phyloP scores from a whole-genome alignment of 2,113 vertebrate genomes.

The Blennius ocellaris region DNA sequence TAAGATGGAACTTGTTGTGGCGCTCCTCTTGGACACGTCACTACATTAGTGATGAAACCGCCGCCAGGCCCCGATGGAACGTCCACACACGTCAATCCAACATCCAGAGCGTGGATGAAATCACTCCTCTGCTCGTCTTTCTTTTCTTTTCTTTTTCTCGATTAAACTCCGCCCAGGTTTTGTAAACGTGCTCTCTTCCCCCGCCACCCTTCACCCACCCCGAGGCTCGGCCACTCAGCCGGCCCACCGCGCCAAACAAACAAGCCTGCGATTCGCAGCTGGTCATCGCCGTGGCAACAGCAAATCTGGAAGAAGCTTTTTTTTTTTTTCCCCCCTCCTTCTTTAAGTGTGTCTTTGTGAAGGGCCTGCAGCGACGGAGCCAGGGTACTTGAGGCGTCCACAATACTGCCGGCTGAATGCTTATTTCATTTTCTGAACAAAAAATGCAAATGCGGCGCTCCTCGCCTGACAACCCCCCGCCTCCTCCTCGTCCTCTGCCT shows the following conservation, averaged over 20 bases:
- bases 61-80: too few relatives aligned
- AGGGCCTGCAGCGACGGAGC: slow-evolving; percentile 67
- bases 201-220: slow-evolving; percentile 45
- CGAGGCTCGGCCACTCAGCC: slow-evolving; percentile 48
- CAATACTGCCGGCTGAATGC: slow-evolving; percentile 80
- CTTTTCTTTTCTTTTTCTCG: not conserved
- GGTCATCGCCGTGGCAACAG: slow-evolving; percentile 82
- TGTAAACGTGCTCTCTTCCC: slow-evolving; percentile 47
- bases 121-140: too few relatives aligned
- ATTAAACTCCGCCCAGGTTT: slow-evolving; percentile 35
- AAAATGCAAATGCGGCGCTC: slow-evolving; percentile 76
- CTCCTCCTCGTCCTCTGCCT: not conserved
- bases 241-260: slow-evolving; percentile 75
- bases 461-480: not conserved
- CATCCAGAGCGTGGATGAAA: too few relatives aligned
- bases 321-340: slow-evolving; percentile 30
- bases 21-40: too few relatives aligned
- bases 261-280: slow-evolving; percentile 75
- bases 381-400: slow-evolving; percentile 78
- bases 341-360: slow-evolving; percentile 80
- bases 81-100: too few relatives aligned
- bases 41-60: too few relatives aligned
- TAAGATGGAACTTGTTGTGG: too few relatives aligned
- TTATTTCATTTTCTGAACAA: slow-evolving; percentile 78
- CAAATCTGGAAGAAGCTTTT: slow-evolving; percentile 73